Percentiles rank a stretch among this genome's conserved stretches.
Conservation (phyloP, 2,888 invertebrate species). For the Andricus quercusramuli region DNA sequence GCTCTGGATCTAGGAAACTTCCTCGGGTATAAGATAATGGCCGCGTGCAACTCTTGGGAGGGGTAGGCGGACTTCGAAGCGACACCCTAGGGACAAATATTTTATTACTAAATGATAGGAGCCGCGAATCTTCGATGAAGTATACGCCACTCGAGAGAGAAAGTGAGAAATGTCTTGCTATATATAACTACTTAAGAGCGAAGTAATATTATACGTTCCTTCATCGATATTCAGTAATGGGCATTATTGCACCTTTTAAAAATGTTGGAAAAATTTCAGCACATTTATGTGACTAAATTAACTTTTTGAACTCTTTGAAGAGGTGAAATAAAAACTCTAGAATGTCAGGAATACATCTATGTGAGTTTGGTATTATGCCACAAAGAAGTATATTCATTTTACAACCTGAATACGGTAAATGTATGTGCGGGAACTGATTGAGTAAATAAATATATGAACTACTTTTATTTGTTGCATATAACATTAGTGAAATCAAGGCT, state of each 20-base stretch:
- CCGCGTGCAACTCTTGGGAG: conserved; percentile 63
- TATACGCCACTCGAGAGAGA: conserved; percentile 9
- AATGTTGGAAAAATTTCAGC: no score
- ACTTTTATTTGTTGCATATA: no score
- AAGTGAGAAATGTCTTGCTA: conserved; percentile 27
- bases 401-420: no score
- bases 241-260: not conserved
- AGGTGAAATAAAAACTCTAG: no score
- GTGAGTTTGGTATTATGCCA: no score
- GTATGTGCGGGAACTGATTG: no score
- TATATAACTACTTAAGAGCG: conserved; percentile 1
- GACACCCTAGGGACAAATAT: conserved; percentile 74
- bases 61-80: conserved; percentile 64
- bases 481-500: no score
- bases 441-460: no score
- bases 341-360: no score
- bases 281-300: no score
- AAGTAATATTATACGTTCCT: not conserved
- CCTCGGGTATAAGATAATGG: conserved; percentile 68
- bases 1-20: conserved; percentile 48
- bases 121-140: conserved; percentile 33
- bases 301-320: no score
- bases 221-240: not conserved
- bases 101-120: conserved; percentile 74
- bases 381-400: no score